Percentiles rank a stretch among this genome's conserved stretches.
Conservation (phyloP, 2,888 invertebrate species). For the Gnatocerus cornutus region DNA sequence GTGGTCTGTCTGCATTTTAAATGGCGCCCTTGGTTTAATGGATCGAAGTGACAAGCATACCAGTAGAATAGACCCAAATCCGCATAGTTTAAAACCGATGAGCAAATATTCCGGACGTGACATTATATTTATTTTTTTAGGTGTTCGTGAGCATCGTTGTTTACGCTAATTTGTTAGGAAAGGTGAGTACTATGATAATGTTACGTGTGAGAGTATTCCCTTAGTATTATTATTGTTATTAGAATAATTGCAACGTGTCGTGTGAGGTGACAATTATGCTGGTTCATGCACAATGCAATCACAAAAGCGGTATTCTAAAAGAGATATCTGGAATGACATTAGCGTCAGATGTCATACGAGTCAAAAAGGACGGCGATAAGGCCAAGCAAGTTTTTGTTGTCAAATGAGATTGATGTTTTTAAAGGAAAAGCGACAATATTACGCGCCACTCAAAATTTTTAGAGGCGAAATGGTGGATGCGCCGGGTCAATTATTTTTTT, state of each 20-base stretch:
- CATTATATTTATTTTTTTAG: neutral
- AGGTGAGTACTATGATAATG: slow-evolving; percentile 9
- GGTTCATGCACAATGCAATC: slow-evolving; percentile 16
- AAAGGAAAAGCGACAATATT: no score
- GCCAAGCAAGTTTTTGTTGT: no score
- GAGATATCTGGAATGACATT: neutral
- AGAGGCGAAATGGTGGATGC: no score
- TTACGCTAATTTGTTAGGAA: slow-evolving; percentile 5
- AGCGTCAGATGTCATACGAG: slow-evolving; percentile 1
- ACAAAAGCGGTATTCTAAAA: neutral
- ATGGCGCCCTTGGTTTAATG: slow-evolving; percentile 15
- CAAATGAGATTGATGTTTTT: no score
- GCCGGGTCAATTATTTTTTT: no score
- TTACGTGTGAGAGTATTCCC: slow-evolving; percentile 20
- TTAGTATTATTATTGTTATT: slow-evolving; percentile 24
- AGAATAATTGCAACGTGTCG: slow-evolving; percentile 26
- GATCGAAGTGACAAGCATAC: neutral
- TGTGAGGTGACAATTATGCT: slow-evolving; percentile 16
- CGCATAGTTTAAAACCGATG: no score
- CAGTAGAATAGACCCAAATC: neutral
- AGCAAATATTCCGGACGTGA: neutral
- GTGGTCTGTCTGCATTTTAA: slow-evolving; percentile 11
- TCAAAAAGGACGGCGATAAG: neutral
- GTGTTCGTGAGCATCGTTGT: neutral
- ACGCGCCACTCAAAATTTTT: no score